Conservation (phyloP, 2,113 vertebrate species). For the Xiphias gladius region DNA sequence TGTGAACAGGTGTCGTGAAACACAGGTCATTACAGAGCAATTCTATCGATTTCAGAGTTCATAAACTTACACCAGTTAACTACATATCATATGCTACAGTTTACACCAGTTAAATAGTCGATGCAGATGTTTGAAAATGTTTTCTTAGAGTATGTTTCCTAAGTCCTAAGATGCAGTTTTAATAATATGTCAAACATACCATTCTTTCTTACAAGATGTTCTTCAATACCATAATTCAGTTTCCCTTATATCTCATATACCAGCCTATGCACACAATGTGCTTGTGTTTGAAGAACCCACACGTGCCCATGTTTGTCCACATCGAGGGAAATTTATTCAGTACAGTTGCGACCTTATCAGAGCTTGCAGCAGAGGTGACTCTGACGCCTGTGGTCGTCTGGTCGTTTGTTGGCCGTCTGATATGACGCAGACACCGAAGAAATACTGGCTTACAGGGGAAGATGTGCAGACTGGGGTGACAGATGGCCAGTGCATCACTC, state of each 20-base stretch:
- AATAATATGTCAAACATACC: background rate
- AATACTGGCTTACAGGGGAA: background rate
- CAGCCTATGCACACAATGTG: no score
- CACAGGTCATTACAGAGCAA: no score
- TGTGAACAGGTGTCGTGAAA: no score
- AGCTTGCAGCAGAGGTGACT: background rate
- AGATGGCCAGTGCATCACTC: slow-evolving; percentile 5
- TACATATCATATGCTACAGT: background rate
- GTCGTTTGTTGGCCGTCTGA: slow-evolving; percentile 35
- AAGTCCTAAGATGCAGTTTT: background rate
- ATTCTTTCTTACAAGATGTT: background rate
- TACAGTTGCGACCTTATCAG: slow-evolving; percentile 40
- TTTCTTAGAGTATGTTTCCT: background rate
- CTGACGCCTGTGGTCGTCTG: background rate
- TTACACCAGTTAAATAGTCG: no score
- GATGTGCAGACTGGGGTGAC: background rate
- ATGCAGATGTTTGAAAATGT: background rate
- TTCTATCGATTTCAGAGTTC: no score
- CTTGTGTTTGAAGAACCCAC: slow-evolving; percentile 12
- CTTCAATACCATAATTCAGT: background rate
- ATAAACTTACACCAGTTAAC: background rate
- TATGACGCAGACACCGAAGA: slow-evolving; percentile 20
- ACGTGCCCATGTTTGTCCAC: background rate
- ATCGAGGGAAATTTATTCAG: slow-evolving; percentile 8
- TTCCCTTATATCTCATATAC: background rate